Percentiles rank a stretch among this genome's conserved stretches.
These are phyloP conservation scores for Margarornis squamiger DNA, from an alignment of 2,797 vertebrate genomes.

Conservation along the genomic window DNA sequence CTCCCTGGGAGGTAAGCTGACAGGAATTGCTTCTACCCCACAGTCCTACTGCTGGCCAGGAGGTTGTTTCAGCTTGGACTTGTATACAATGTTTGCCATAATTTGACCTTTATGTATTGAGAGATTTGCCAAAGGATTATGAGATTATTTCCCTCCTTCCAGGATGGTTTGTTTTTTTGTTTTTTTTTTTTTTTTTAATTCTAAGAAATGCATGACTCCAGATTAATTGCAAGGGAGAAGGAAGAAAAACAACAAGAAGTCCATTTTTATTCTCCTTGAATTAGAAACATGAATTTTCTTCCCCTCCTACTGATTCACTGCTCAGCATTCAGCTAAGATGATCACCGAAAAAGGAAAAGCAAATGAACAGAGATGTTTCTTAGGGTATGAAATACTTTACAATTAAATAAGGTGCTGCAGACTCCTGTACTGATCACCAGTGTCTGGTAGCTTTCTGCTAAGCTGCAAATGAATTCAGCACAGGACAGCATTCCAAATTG, in stretches of 20 bases:
- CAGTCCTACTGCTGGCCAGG: neutral
- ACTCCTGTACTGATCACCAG: conserved; percentile 70
- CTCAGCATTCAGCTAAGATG: conserved; percentile 74
- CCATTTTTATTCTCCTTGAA: conserved; percentile 66
- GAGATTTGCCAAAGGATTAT: neutral
- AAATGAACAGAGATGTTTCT: conserved; percentile 74
- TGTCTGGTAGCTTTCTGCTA: conserved; percentile 78
- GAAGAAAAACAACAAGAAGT: conserved; percentile 53
- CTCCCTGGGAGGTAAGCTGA: neutral
- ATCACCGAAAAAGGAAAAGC: conserved; percentile 77
- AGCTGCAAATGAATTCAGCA: conserved; percentile 80
- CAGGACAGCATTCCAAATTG: conserved; percentile 80
- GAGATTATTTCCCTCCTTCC: neutral
- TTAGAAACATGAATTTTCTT: conserved; percentile 76
- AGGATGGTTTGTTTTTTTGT: neutral
- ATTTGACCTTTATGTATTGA: neutral
- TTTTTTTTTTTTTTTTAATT: neutral
- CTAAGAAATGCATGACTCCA: conserved; percentile 4
- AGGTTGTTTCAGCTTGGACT: neutral
- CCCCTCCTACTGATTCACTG: conserved; percentile 74
- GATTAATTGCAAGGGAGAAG: conserved; percentile 12
- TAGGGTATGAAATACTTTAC: conserved; percentile 79
- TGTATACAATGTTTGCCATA: neutral
- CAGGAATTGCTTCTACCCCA: neutral
- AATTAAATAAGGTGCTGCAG: conserved; percentile 76